These are phyloP conservation scores for Halcyon leucocephala DNA, from an alignment of 2,797 vertebrate genomes.

Conservation along the genomic window DNA sequence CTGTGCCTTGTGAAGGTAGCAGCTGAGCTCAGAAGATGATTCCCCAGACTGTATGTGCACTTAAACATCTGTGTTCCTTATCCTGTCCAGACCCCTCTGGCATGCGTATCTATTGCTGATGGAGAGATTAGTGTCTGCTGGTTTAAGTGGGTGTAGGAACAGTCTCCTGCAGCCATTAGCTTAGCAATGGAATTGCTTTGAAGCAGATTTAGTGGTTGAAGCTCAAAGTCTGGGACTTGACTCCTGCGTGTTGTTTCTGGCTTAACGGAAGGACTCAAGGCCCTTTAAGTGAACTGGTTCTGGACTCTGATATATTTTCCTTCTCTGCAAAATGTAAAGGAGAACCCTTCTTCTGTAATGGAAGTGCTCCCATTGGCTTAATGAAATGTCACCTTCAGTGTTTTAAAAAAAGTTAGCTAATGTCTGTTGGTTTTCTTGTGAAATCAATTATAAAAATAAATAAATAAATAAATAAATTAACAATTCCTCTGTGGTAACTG, in stretches of 20 bases:
- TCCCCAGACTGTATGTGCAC: not conserved
- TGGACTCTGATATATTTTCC: not conserved
- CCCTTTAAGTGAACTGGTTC: not conserved
- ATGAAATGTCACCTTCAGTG: not conserved
- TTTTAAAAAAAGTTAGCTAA: not conserved
- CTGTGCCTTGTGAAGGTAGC: not conserved
- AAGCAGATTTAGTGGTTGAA: constrained; percentile 41
- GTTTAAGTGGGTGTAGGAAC: constrained; percentile 23
- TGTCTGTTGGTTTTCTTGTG: not conserved
- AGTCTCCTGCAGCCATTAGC: not conserved
- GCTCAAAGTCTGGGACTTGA: not conserved
- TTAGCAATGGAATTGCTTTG: constrained; percentile 55
- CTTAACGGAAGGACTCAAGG: not conserved
- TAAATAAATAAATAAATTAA: not conserved
- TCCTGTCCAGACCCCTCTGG: constrained; percentile 46
- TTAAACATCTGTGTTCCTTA: constrained; percentile 44
- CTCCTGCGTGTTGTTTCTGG: not conserved
- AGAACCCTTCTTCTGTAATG: not conserved
- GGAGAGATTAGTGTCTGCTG: constrained; percentile 55
- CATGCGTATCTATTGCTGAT: constrained; percentile 28
- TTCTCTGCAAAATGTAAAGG: not conserved
- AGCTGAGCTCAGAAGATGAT: not conserved
- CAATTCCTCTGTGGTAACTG: not conserved
- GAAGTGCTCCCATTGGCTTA: not conserved
- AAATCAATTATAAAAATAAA: not conserved